phyloP scores from a whole-genome alignment of 2,797 vertebrate genomes.

The Heterohyrax brucei region DNA sequence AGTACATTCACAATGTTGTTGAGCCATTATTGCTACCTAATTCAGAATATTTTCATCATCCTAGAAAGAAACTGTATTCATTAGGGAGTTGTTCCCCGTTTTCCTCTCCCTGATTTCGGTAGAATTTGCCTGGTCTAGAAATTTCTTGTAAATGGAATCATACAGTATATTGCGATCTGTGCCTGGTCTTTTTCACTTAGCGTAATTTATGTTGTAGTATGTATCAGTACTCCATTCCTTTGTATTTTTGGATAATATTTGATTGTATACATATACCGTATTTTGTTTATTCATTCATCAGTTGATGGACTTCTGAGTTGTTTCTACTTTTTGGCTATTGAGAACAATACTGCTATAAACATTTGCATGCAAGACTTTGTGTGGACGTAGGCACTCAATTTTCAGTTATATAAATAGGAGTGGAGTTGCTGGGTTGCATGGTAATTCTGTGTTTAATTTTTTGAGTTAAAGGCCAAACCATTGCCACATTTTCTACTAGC shows the following conservation, averaged over 20 bases:
- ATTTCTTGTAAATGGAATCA: conserved; percentile 45
- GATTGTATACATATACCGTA: too few relatives aligned
- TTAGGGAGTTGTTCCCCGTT: background rate
- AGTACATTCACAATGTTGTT: background rate
- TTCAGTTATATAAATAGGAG: background rate
- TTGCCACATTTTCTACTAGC: conserved; percentile 67
- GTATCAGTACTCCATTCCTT: background rate
- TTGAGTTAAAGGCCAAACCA: conserved; percentile 48
- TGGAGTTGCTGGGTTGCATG: conserved; percentile 60
- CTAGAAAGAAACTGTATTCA: background rate
- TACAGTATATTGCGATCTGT: background rate
- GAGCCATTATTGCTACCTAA: background rate
- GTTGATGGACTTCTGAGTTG: background rate
- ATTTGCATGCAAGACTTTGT: conserved; percentile 44
- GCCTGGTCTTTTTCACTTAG: conserved; percentile 21
- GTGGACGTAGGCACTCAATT: conserved; percentile 68
- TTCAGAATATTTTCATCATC: conserved; percentile 42
- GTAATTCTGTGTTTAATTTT: conserved; percentile 74
- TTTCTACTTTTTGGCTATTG: conserved; percentile 50
- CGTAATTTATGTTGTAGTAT: background rate
- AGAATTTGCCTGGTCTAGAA: conserved; percentile 19
- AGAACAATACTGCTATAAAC: conserved; percentile 42
- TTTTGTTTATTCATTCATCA: background rate
- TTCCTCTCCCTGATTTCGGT: background rate
- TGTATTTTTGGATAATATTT: background rate